Conservation (phyloP, 2,888 invertebrate species). For the Scelioninae gen. 1 region DNA sequence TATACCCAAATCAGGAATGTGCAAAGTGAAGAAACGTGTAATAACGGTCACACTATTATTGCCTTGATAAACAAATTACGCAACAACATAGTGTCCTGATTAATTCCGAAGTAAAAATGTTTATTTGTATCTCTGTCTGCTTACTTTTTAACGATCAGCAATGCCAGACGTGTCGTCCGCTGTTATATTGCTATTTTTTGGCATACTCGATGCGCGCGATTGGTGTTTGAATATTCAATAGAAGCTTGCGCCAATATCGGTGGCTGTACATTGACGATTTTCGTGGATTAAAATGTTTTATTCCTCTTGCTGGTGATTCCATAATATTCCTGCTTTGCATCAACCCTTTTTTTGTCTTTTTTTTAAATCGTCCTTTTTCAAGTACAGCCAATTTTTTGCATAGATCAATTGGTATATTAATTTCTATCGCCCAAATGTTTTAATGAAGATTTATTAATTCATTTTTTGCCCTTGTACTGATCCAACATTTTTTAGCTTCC, state of each 20-base stretch:
- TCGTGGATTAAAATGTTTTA: conserved; percentile 62
- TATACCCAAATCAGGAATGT: neutral
- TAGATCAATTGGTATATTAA: conserved; percentile 15
- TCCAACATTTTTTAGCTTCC: neutral
- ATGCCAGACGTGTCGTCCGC: conserved; percentile 35
- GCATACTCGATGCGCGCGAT: conserved; percentile 40
- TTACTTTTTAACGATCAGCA: conserved; percentile 27
- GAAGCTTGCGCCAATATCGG: conserved; percentile 58
- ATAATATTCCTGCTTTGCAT: conserved; percentile 59
- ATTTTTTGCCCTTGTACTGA: neutral
- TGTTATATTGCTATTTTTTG: conserved; percentile 62
- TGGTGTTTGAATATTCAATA: conserved; percentile 64
- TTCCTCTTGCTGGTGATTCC: conserved; percentile 52
- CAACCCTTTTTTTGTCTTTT: conserved; percentile 18
- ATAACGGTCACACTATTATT: neutral
- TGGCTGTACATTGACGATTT: conserved; percentile 56
- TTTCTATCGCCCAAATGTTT: conserved; percentile 15
- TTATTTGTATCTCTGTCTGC: conserved; percentile 12
- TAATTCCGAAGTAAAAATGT: conserved; percentile 9
- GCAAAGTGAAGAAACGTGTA: conserved; percentile 9
- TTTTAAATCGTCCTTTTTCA: conserved; percentile 5
- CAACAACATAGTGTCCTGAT: conserved; percentile 11
- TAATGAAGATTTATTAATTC: conserved; percentile 25
- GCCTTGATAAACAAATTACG: conserved; percentile 20
- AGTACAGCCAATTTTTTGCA: conserved; percentile 1